A percentile compares a stretch with the other conserved stretches of the same genome.
Conservation (phyloP, 2,888 invertebrate genomes). For the Pemphredon lugubris region DNA sequence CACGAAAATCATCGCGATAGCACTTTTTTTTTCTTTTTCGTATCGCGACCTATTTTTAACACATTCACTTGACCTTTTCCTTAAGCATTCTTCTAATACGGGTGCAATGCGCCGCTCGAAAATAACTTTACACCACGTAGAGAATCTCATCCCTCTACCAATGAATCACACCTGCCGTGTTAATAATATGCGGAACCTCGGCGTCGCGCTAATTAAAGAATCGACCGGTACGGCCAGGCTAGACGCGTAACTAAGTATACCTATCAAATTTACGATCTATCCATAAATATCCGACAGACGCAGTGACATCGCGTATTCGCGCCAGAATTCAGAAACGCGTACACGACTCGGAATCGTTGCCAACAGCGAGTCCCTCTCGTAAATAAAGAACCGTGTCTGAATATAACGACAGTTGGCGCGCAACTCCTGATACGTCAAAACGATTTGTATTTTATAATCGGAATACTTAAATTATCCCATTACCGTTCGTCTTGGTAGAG, state of each 20-base stretch:
- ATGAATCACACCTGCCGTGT: slow-evolving; percentile 1
- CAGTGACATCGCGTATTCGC: slow-evolving; percentile 30
- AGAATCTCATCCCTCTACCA: background rate
- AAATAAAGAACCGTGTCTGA: slow-evolving; percentile 35
- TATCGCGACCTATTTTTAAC: slow-evolving; percentile 1
- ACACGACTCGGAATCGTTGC: slow-evolving; percentile 18
- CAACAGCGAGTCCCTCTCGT: slow-evolving; percentile 25
- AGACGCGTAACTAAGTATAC: background rate
- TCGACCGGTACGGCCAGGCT: background rate
- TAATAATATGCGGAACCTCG: background rate
- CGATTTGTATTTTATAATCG: no score
- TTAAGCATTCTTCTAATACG: slow-evolving; percentile 5
- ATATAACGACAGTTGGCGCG: no score
- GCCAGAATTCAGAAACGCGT: slow-evolving; percentile 46
- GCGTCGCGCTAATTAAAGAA: background rate
- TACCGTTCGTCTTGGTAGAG: no score
- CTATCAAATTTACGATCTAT: slow-evolving; percentile 26
- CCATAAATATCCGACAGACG: slow-evolving; percentile 17
- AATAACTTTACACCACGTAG: background rate
- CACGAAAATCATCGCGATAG: background rate
- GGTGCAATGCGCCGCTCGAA: background rate
- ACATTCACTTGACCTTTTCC: background rate
- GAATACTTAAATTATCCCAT: no score
- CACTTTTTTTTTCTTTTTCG: background rate
- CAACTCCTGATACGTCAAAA: no score